Conservation (phyloP, 1,140 invertebrate genomes). For the Danaus melanippus region DNA sequence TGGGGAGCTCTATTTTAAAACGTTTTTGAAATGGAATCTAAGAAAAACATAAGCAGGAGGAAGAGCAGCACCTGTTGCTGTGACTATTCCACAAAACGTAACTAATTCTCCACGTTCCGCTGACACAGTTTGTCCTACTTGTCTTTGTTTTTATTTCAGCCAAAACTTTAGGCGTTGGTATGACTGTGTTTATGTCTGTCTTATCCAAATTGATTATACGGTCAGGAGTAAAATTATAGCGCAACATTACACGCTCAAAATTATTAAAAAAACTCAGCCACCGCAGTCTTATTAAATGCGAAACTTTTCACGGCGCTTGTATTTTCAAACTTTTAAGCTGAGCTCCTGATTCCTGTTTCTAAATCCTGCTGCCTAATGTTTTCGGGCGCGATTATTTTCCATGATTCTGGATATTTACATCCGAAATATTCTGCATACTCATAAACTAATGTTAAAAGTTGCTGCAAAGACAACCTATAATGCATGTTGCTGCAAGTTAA, state of each 20-base stretch:
- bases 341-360: constrained; percentile 17
- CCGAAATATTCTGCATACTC: constrained; percentile 10
- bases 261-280: constrained; percentile 19
- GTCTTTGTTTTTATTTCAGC: constrained; percentile 39
- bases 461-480: constrained; percentile 34
- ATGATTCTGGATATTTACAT: constrained; percentile 14
- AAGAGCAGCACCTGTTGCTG: background rate
- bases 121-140: constrained; percentile 49
- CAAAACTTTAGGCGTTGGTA: constrained; percentile 44
- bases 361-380: constrained; percentile 25
- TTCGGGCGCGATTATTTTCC: constrained; percentile 20
- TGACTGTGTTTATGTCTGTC: constrained; percentile 52
- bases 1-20: too few relatives aligned
- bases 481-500: constrained; percentile 36
- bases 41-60: too few relatives aligned
- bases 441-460: constrained; percentile 30
- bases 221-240: constrained; percentile 28
- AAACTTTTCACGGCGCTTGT: too few relatives aligned
- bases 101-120: constrained; percentile 48
- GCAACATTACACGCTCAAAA: constrained; percentile 18
- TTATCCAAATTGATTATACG: constrained; percentile 69
- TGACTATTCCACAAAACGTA: constrained; percentile 43
- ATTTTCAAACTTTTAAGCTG: constrained; percentile 12
- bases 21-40: too few relatives aligned
- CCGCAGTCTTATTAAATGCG: constrained; percentile 4